Conservation (phyloP, 2,797 vertebrate species). For the Monodelphis domestica region DNA sequence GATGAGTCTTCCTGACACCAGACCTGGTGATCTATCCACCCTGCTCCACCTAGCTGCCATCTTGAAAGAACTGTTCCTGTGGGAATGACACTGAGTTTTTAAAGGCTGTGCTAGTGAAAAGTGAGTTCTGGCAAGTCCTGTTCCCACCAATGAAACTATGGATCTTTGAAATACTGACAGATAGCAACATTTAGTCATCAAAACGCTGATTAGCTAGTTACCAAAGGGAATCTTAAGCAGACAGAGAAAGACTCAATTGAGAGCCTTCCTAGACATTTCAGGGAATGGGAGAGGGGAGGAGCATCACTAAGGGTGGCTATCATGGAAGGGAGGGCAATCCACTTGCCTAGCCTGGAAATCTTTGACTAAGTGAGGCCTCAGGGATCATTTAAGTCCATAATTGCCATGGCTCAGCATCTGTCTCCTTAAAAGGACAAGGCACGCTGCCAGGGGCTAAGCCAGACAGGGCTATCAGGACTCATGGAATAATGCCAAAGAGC, state of each 20-base stretch:
- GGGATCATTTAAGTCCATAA: background rate
- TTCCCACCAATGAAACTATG: background rate
- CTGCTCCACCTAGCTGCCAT: background rate
- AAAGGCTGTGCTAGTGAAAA: background rate
- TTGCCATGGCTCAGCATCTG: background rate
- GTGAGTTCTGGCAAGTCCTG: background rate
- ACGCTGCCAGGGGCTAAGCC: background rate
- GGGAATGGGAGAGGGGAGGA: background rate
- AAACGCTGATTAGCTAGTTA: slow-evolving; percentile 13
- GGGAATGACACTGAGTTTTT: background rate
- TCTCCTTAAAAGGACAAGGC: slow-evolving; percentile 7
- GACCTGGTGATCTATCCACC: background rate
- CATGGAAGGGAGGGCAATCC: background rate
- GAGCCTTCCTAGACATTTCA: background rate
- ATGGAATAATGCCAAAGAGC: slow-evolving; percentile 13
- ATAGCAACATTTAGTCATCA: background rate
- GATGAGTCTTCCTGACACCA: background rate
- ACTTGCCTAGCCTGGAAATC: slow-evolving; percentile 7
- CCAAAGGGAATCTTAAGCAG: background rate
- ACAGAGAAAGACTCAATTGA: background rate
- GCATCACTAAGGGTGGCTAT: background rate
- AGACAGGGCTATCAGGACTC: slow-evolving; percentile 9
- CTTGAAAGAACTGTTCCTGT: background rate
- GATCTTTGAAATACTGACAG: background rate
- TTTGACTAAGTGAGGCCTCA: background rate